Evolutionary conservation across 2,888 invertebrate species (phyloP), one percentile per base, ranked within the genome.

Genomic region (Archaeoteleia sp.): DNA sequence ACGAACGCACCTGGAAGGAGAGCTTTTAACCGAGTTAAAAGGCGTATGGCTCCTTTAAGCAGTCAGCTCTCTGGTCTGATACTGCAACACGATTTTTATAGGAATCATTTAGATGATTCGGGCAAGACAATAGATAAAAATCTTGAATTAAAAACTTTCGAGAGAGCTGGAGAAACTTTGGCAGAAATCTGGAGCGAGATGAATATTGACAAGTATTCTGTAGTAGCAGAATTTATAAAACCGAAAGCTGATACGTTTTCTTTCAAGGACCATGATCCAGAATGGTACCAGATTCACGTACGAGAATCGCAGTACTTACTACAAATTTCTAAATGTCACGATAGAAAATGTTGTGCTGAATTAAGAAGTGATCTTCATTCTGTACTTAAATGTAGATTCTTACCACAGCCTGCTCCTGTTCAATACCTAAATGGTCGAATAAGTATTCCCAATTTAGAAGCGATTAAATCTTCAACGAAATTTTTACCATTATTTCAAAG

Each of bases 1-100:
- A 82, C 78, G 14, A 80, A 79, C 70, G 81, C 82, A 30, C 83
- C 84, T 37, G 80, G 82, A 2, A 72, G 82, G 57, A 79, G 78
- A 67, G 78, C 78, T 4, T 82, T 73, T 39, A 85, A 84, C 65
- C 73, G 71, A 49, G 81, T 82, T 0, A 79, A 84, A 61, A 29
- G 81, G 12, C 45, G 82, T 53, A 81, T 84, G 78, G 82, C 82
- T 37, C 81, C 82, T 12, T 62, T 84, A 4, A 81, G 79, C 43
- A 53, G 72, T 23, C 72, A 82, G 57, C 68, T 85, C 9, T 25
- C 77, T 25, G 78, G 78, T 15, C n/a, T n/a, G n/a, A n/a, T n/a
- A n/a, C n/a, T n/a, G n/a, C n/a, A n/a, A n/a, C n/a, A n/a, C n/a
- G n/a, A n/a, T n/a, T n/a, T n/a, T n/a, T n/a, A n/a, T n/a, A n/a